Evolutionary conservation across 2,888 invertebrate species (phyloP).

Genomic region (Clostera curtula): DNA sequence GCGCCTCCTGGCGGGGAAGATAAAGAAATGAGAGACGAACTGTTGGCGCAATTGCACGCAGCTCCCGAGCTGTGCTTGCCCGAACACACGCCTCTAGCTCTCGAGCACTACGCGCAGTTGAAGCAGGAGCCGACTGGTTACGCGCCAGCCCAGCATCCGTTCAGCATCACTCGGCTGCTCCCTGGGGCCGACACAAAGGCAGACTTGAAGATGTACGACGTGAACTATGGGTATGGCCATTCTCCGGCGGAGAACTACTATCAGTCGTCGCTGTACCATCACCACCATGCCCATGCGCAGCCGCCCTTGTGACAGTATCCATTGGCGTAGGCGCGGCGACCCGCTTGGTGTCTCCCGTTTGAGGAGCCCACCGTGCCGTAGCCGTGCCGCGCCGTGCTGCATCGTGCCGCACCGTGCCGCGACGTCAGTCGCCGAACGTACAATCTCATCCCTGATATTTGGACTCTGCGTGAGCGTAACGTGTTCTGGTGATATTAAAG

Average conservation of each 20-base stretch:
- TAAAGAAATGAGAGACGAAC: slow-evolving; percentile 76
- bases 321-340: slow-evolving; percentile 81
- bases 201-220: slow-evolving; percentile 95
- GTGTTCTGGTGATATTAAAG: slow-evolving; percentile 61
- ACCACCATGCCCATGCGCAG: slow-evolving; percentile 79
- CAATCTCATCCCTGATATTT: slow-evolving; percentile 58
- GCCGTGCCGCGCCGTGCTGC: slow-evolving; percentile 10
- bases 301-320: slow-evolving; percentile 96
- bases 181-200: slow-evolving; percentile 90
- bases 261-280: slow-evolving; percentile 86
- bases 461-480: slow-evolving; percentile 69
- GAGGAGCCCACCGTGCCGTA: slow-evolving; percentile 35
- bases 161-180: slow-evolving; percentile 94
- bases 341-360: slow-evolving; percentile 39
- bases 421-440: slow-evolving; percentile 13
- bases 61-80: slow-evolving; percentile 78
- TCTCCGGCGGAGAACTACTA: slow-evolving; percentile 85
- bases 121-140: slow-evolving; percentile 87
- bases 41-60: slow-evolving; percentile 82
- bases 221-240: slow-evolving; percentile 76
- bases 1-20: slow-evolving; percentile 39
- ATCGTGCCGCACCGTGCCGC: slow-evolving; percentile 3
- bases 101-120: slow-evolving; percentile 80
- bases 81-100: slow-evolving; percentile 74
- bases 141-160: slow-evolving; percentile 91